Percentiles rank a stretch among this genome's conserved stretches.
These are phyloP conservation scores for Lophotriccus pileatus DNA, from an alignment of 2,797 vertebrate genomes.

Conservation along the genomic window DNA sequence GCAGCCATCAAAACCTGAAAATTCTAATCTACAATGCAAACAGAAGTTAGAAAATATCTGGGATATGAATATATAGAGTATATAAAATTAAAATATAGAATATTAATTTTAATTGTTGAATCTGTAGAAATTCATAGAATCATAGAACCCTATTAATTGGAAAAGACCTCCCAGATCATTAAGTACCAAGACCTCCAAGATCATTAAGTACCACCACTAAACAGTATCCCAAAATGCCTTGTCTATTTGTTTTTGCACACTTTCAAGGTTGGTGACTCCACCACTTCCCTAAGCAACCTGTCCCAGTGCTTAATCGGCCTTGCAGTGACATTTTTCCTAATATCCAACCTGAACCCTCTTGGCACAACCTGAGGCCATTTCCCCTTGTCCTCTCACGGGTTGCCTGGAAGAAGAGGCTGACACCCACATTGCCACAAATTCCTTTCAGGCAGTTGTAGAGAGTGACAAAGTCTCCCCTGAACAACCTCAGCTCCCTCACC, in stretches of 20 bases:
- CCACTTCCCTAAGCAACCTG: background rate
- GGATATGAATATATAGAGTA: background rate
- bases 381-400: background rate
- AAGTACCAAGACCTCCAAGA: too few species aligned
- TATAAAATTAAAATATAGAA: background rate
- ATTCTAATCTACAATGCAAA: background rate
- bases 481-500: background rate
- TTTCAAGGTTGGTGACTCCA: background rate
- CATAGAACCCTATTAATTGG: background rate
- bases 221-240: rapidly evolving
- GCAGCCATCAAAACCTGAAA: background rate
- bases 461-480: background rate
- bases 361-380: background rate
- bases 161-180: background rate
- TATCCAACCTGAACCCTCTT: background rate
- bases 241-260: rapidly evolving
- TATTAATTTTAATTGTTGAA: background rate
- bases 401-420: background rate
- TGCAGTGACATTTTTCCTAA: background rate
- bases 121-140: background rate
- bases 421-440: rapidly evolving
- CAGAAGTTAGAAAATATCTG: background rate
- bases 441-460: background rate
- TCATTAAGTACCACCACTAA: background rate
- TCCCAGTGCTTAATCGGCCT: background rate